Evolutionary conservation across 2,888 invertebrate species (phyloP).

Genomic region (Blastobasis lacticolella): DNA sequence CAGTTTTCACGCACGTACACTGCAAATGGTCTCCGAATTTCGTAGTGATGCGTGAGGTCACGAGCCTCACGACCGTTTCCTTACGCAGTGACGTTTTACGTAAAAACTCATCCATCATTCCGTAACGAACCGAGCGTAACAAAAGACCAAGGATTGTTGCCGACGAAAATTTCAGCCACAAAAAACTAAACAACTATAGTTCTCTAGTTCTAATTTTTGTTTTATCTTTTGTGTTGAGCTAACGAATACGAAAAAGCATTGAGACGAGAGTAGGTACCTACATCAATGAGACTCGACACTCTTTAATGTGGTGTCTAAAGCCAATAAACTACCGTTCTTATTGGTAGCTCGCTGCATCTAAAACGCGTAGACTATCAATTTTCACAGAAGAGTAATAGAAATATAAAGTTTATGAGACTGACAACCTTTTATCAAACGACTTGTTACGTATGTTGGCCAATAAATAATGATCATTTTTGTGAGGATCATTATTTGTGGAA

Average conservation of each 20-base stretch:
- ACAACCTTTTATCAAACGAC: no score
- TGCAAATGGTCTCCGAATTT: slow-evolving; percentile 50
- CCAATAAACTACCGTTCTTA: no score
- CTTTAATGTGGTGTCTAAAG: no score
- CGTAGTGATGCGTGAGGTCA: slow-evolving; percentile 54
- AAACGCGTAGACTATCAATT: no score
- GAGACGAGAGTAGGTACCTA: no score
- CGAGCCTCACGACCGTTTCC: slow-evolving; percentile 37
- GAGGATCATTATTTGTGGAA: slow-evolving; percentile 6
- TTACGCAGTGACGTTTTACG: slow-evolving; percentile 19
- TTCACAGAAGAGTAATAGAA: no score
- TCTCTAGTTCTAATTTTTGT: not conserved
- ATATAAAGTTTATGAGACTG: no score
- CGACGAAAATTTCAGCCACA: not conserved
- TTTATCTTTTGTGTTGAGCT: not conserved
- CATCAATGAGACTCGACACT: no score
- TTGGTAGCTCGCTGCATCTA: no score
- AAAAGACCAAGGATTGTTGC: slow-evolving; percentile 4
- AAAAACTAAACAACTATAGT: not conserved
- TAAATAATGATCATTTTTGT: not conserved
- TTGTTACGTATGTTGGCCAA: not conserved
- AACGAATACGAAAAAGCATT: no score
- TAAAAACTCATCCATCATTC: slow-evolving; percentile 41
- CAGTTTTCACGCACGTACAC: slow-evolving; percentile 56
- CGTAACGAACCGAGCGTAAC: slow-evolving; percentile 8